Evolutionary conservation across 2,888 invertebrate genomes (phyloP).

Genomic region (Sipunculus nudus): DNA sequence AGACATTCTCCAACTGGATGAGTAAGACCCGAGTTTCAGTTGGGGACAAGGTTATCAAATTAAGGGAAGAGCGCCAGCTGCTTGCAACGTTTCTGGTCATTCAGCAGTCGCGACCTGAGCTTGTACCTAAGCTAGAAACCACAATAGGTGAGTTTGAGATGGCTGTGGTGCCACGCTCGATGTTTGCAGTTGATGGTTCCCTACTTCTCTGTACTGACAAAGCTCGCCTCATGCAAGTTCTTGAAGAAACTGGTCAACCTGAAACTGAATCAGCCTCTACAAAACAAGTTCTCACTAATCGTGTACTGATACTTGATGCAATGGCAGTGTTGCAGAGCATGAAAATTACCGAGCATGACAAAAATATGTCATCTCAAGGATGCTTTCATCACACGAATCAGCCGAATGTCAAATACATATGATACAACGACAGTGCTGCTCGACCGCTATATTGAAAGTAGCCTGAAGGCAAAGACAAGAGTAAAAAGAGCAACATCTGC

Average conservation of each 20-base stretch:
- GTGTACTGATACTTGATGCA: no score
- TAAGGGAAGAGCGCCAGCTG: constrained; percentile 7
- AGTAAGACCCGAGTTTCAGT: background rate
- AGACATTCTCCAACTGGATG: constrained; percentile 10
- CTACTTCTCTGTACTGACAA: constrained; percentile 22
- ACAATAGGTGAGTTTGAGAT: constrained; percentile 20
- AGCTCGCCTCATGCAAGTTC: constrained; percentile 18
- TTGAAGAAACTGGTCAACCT: constrained; percentile 16
- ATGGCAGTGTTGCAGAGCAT: constrained; percentile 25
- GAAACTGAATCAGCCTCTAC: no score
- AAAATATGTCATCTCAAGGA: constrained; percentile 11
- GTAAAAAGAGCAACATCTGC: constrained; percentile 14
- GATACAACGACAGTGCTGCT: constrained; percentile 4
- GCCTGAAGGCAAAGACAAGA: constrained; percentile 10
- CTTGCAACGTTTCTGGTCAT: constrained; percentile 8
- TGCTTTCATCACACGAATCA: constrained; percentile 1
- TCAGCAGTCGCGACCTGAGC: constrained; percentile 7
- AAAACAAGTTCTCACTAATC: no score
- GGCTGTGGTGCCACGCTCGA: constrained; percentile 15
- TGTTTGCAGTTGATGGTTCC: constrained; percentile 22
- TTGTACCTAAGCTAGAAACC: constrained; percentile 19
- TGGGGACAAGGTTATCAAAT: constrained; percentile 11
- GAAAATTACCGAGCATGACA: constrained; percentile 5
- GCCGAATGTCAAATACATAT: background rate
- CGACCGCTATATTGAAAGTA: constrained; percentile 15